These are phyloP conservation scores for Tragulus kanchil DNA, from an alignment of 2,113 vertebrate genomes.

Conservation along the genomic window DNA sequence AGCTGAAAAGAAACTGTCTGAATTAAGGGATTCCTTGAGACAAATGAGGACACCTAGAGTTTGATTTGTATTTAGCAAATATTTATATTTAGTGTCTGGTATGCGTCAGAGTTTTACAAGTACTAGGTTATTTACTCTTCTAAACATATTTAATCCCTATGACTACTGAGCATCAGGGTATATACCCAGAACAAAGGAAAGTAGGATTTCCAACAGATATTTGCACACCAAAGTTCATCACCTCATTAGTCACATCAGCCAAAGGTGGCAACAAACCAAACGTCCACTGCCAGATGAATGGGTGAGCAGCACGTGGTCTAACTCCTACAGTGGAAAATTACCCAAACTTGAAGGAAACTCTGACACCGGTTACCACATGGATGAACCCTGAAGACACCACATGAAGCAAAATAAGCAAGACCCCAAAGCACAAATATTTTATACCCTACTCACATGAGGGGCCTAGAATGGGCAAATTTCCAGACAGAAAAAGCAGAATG, in stretches of 20 bases:
- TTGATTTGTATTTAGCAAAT: slow-evolving; percentile 11
- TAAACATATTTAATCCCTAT: background rate
- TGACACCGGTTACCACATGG: background rate
- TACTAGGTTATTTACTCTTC: background rate
- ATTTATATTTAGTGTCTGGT: background rate
- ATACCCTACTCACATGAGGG: background rate
- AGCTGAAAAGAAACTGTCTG: background rate
- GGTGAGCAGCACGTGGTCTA: background rate
- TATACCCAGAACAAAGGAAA: background rate
- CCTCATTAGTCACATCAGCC: background rate
- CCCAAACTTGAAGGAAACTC: background rate
- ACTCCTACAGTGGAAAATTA: background rate
- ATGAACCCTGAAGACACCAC: background rate
- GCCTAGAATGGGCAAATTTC: background rate
- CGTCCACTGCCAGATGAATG: background rate
- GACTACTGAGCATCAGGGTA: background rate
- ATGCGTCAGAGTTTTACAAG: background rate
- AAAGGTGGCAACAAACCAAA: background rate
- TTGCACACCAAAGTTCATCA: background rate
- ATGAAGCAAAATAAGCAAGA: background rate
- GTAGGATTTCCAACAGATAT: background rate
- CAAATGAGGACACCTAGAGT: background rate
- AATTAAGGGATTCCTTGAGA: background rate
- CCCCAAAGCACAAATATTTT: background rate
- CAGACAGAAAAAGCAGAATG: background rate